phyloP scores from a whole-genome alignment of 2,797 vertebrate genomes.

The Chaenodraco wilsoni region DNA sequence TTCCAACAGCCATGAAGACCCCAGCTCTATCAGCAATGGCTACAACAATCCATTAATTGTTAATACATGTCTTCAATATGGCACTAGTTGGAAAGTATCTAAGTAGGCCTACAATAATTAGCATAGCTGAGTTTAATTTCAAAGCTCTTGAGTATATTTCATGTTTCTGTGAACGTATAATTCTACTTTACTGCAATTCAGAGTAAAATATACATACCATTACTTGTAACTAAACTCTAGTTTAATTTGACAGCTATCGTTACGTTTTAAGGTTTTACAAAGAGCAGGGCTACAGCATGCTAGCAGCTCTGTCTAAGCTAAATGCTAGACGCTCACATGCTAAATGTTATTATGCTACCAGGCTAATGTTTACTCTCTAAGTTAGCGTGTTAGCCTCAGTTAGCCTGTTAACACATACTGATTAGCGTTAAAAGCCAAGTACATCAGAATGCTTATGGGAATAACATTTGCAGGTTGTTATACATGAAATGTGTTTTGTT shows the following conservation, averaged over 20 bases:
- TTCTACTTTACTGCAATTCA: neutral
- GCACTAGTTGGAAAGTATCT: neutral
- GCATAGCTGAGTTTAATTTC: too few species aligned
- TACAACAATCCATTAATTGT: neutral
- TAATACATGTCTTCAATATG: neutral
- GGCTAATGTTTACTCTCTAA: neutral
- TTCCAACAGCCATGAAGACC: neutral
- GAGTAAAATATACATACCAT: neutral
- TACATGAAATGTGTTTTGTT: neutral
- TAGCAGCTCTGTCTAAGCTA: neutral
- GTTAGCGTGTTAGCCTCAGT: neutral
- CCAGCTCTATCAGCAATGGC: neutral
- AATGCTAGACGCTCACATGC: neutral
- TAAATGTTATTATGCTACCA: neutral
- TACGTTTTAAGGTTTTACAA: neutral
- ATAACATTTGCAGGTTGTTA: neutral
- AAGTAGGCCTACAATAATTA: too few species aligned
- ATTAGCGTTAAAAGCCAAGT: neutral
- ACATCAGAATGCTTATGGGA: neutral
- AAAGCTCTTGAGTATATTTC: too few species aligned
- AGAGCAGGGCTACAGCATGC: too few species aligned
- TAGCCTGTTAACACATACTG: neutral
- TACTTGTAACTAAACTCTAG: neutral
- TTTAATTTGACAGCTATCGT: neutral
- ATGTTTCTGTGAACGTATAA: too few species aligned